These are phyloP conservation scores for Apodemus sylvaticus DNA, from an alignment of 2,113 vertebrate genomes.

Conservation along the genomic window DNA sequence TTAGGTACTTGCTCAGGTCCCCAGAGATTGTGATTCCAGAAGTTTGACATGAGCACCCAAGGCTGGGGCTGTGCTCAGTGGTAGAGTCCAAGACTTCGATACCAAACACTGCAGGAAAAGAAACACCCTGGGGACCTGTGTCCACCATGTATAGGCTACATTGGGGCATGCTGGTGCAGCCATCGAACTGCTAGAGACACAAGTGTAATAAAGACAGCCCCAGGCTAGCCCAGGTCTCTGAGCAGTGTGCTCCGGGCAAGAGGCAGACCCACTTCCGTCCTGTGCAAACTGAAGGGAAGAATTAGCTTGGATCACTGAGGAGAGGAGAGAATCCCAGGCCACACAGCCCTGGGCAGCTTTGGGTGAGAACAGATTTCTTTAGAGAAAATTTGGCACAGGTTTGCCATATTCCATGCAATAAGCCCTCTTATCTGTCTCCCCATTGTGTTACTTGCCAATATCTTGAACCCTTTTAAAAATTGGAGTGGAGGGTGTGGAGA, in stretches of 20 bases:
- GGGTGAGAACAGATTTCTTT: background rate
- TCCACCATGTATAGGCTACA: background rate
- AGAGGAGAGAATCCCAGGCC: background rate
- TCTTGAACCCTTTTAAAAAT: background rate
- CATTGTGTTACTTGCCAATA: background rate
- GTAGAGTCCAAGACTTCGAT: background rate
- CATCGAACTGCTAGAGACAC: background rate
- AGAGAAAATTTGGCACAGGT: background rate
- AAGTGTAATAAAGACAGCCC: background rate
- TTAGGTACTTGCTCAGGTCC: background rate
- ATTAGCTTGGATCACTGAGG: background rate
- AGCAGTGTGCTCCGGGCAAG: background rate
- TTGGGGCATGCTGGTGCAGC: background rate
- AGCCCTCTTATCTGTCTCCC: background rate
- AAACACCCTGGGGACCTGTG: background rate
- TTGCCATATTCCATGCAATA: background rate
- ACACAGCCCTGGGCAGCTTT: background rate
- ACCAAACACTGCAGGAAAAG: background rate
- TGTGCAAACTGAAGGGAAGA: background rate
- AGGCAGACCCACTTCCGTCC: background rate
- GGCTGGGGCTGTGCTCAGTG: background rate
- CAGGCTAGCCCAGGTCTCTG: background rate
- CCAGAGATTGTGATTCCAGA: background rate
- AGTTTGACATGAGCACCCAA: background rate
- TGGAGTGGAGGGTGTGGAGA: fast-evolving